Evolutionary conservation across 2,797 vertebrate genomes (phyloP), one percentile per base, ranked within the genome.

Genomic region (Rhinogobio ventralis): DNA sequence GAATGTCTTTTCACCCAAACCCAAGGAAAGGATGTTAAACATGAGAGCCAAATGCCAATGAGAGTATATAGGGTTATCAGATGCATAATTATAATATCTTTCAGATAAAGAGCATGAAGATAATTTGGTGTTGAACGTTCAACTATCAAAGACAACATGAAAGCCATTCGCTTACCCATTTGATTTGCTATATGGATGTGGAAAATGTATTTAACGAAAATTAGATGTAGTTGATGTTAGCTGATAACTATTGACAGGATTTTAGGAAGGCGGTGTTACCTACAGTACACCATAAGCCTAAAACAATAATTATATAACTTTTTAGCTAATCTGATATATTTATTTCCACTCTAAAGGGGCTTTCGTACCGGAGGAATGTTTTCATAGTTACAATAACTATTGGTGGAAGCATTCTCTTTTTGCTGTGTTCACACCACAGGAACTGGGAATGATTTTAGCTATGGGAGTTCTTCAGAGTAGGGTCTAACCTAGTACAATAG

Each of bases 1-100:
- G 92, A 66, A 89, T 89, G 90, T 83, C 90, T 93, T 91, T 91
- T 84, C 90, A 89, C 85, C 88, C 81, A 85, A 83, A 89, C 87
- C 85, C 86, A 73, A 84, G 83, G 87, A 88, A 82, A 89, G 85
- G 51, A 84, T 17, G 66, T 81, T 69, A 69, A 53, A 46, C 69
- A 64, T 45, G 79, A 83, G 68, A 84, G 84, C 85, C 49, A 71
- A 73, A 84, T 73, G 53, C 13, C 75, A 60, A 83, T 79, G 88
- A 88, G 36, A 83, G 85, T 85, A 88, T 85, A 88, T 87, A 86
- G 90, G 89, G 81, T 87, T 85, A 71, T 87, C 66, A 81, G 84
- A 84, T 88, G 77, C 74, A 81, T 91, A 83, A 90, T 91, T 88
- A 88, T 88, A 88, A 91, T 84, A 87, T 71, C 90, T 90, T 93